phyloP scores from a whole-genome alignment of 2,113 vertebrate species.

The Murina feae region DNA sequence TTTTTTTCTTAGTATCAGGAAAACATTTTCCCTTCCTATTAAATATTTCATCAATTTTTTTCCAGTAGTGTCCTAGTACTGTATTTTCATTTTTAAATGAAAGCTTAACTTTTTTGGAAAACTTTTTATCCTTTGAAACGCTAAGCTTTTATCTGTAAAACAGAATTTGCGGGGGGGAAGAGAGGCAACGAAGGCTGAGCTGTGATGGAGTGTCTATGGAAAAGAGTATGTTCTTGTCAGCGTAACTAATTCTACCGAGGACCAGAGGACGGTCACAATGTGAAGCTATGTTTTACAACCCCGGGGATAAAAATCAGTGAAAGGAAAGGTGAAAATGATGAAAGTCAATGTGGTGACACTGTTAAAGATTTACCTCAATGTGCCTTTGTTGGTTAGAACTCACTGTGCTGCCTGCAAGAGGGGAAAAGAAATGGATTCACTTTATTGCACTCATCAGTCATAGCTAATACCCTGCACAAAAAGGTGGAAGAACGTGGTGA shows the following conservation, averaged over 20 bases:
- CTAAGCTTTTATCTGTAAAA: conserved; percentile 69
- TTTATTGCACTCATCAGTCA: conserved; percentile 73
- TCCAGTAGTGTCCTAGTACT: conserved; percentile 25
- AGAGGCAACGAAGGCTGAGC: not conserved
- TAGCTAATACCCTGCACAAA: conserved; percentile 45
- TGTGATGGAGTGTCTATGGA: conserved; percentile 45
- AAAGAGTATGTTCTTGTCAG: conserved; percentile 54
- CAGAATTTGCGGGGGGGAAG: conserved; percentile 23
- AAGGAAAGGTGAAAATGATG: conserved; percentile 69
- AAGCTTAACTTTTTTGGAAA: conserved; percentile 57
- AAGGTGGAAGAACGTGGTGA: conserved; percentile 36
- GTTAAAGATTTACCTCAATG: conserved; percentile 62
- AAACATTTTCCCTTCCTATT: conserved; percentile 35
- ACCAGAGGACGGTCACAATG: conserved; percentile 44
- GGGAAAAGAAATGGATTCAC: conserved; percentile 36
- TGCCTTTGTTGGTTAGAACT: conserved; percentile 64
- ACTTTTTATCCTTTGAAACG: conserved; percentile 66
- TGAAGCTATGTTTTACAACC: conserved; percentile 65
- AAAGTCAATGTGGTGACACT: conserved; percentile 60
- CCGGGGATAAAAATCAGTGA: conserved; percentile 70
- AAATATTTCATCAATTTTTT: conserved; percentile 44
- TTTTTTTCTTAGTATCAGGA: not conserved
- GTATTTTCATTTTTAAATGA: conserved; percentile 62
- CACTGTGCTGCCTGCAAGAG: conserved; percentile 51
- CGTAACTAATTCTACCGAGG: conserved; percentile 50